Evolutionary conservation across 1,140 invertebrate species (phyloP), one percentile per base, ranked within the genome.

Genomic region (Phymorhynchus buccinoides): DNA sequence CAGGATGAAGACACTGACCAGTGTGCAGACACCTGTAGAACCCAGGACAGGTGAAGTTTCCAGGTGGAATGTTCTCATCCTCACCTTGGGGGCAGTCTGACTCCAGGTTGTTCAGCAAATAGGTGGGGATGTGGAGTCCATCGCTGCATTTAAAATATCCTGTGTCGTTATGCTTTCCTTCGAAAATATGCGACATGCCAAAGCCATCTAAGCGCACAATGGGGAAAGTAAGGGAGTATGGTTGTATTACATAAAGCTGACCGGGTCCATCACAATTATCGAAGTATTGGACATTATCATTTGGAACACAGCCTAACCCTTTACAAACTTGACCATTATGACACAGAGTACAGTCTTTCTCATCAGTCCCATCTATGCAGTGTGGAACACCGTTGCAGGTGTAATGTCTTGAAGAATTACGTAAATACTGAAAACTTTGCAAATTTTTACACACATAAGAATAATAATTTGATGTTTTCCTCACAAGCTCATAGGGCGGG

Each of bases 111-210:
- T 44, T 68, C 56, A 83, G 44, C 78, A 86, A 44, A n/a, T 81
- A n/a, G n/a, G n/a, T n/a, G n/a, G n/a, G n/a, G n/a, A n/a, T n/a
- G n/a, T n/a, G n/a, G n/a, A n/a, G n/a, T n/a, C n/a, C n/a, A n/a
- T n/a, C n/a, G n/a, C n/a, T n/a, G n/a, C n/a, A n/a, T n/a, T n/a
- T n/a, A n/a, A n/a, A n/a, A n/a, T n/a, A n/a, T n/a, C n/a, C n/a
- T n/a, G n/a, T 39, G 42, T n/a, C 22, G 73, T 79, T 7, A 88
- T 77, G 37, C 73, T 9, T 79, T 89, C 89, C 0, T 85, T 44
- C 3, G 39, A 3, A 2, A 78, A 30, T 16, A 80, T 78, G 68
- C 82, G 73, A n/a, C 56, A 83, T 83, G 3, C 85, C 85, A 30
- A 62, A 79, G n/a, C n/a, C n/a, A n/a, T n/a, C n/a, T 78, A 35